Evolutionary conservation across 2,113 vertebrate genomes (phyloP).

Genomic region (Tympanuchus pallidicinctus): DNA sequence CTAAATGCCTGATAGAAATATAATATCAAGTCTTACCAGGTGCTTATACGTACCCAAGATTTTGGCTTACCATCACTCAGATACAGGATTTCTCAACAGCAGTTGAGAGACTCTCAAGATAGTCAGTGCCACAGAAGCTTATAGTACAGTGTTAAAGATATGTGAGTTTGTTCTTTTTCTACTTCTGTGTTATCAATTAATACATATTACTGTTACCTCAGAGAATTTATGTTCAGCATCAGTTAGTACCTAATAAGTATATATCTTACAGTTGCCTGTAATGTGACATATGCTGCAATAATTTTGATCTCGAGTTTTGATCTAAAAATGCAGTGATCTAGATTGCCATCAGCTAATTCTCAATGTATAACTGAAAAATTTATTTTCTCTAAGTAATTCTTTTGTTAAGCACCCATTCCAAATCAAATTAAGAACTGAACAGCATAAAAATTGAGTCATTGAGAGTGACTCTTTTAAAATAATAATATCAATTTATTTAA

Average conservation of each 20-base stretch:
- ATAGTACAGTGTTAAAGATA: neutral
- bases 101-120: neutral
- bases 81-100: neutral
- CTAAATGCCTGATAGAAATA: neutral
- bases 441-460: conserved; percentile 36
- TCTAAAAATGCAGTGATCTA: conserved; percentile 2
- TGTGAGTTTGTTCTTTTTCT: neutral
- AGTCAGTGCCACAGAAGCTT: neutral
- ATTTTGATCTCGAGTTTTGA: neutral
- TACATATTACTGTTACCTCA: neutral
- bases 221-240: neutral
- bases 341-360: conserved; percentile 11
- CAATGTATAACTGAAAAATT: conserved; percentile 27
- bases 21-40: neutral
- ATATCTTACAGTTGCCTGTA: neutral
- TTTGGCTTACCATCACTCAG: neutral
- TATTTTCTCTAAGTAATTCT: conserved; percentile 64
- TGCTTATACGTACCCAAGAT: neutral
- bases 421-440: conserved; percentile 56
- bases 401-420: conserved; percentile 45
- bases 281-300: neutral
- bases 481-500: neutral
- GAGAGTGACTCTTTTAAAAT: conserved; percentile 36
- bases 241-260: neutral
- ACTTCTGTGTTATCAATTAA: neutral